Conservation (phyloP, 2,797 vertebrate species). For the Leptatherina wallacei region DNA sequence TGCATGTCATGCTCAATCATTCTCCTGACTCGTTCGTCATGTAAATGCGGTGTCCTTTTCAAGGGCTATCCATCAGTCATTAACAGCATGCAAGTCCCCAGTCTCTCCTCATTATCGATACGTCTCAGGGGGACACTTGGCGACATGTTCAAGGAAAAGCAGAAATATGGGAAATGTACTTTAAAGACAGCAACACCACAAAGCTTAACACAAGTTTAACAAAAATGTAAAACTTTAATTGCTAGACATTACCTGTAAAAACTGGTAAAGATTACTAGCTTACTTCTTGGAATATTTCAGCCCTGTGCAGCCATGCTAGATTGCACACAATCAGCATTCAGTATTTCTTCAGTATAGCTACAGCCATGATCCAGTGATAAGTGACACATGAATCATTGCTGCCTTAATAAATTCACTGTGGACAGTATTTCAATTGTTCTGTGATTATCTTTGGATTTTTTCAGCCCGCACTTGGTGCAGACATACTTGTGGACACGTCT, state of each 20-base stretch:
- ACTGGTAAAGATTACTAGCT: no score
- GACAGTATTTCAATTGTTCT: background rate
- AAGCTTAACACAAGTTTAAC: background rate
- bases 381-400: background rate
- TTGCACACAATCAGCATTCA: background rate
- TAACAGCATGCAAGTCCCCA: constrained; percentile 64
- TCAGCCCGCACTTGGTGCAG: background rate
- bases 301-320: background rate
- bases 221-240: background rate
- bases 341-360: background rate
- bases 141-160: constrained; percentile 28
- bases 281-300: background rate
- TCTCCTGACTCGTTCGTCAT: constrained; percentile 74
- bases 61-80: constrained; percentile 82
- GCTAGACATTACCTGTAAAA: background rate
- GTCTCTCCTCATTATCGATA: constrained; percentile 64
- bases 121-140: constrained; percentile 39
- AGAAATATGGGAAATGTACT: constrained; percentile 7
- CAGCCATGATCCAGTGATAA: background rate
- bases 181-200: constrained; percentile 2
- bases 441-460: constrained; percentile 5
- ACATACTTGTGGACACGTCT: constrained; percentile 1
- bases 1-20: constrained; percentile 77
- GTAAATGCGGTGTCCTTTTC: constrained; percentile 77
- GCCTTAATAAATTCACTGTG: background rate